Percentiles rank a stretch among this genome's conserved stretches.
phyloP scores from a whole-genome alignment of 1,140 invertebrate species.

The Samia ricini region DNA sequence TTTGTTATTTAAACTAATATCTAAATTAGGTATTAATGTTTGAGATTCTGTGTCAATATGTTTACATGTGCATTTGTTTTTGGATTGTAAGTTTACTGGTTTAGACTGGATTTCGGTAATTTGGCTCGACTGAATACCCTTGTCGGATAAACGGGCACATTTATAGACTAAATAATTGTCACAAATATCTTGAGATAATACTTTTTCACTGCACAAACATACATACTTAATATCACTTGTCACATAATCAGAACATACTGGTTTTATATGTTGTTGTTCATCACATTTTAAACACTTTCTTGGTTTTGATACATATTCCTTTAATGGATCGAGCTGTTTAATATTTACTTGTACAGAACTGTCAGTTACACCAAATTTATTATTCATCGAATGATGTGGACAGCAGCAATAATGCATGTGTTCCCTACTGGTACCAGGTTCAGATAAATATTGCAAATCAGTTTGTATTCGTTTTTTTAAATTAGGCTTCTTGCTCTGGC shows the following conservation, averaged over 20 bases:
- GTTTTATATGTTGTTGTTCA: slow-evolving; percentile 17
- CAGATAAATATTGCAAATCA: slow-evolving; percentile 30
- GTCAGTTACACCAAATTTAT: slow-evolving; percentile 41
- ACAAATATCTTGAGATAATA: slow-evolving; percentile 28
- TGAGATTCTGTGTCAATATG: neutral
- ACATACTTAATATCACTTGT: slow-evolving; percentile 55
- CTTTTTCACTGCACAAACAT: slow-evolving; percentile 50
- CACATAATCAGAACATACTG: slow-evolving; percentile 25
- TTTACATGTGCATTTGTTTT: neutral
- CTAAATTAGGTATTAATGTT: neutral
- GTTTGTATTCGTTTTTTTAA: slow-evolving; percentile 36
- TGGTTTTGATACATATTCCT: neutral
- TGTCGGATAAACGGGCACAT: slow-evolving; percentile 45
- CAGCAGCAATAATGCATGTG: slow-evolving; percentile 46
- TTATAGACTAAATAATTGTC: slow-evolving; percentile 60
- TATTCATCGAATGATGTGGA: slow-evolving; percentile 30
- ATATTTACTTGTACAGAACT: slow-evolving; percentile 62
- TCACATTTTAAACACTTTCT: slow-evolving; percentile 15
- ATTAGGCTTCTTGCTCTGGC: slow-evolving; percentile 35
- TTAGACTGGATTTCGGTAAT: neutral
- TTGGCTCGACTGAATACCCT: slow-evolving; percentile 11
- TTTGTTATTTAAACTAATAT: neutral
- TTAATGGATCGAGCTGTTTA: slow-evolving; percentile 11
- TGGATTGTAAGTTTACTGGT: neutral
- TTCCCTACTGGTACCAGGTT: slow-evolving; percentile 25